These are phyloP conservation scores for Heliconius aoede DNA, from an alignment of 2,888 invertebrate genomes.

Conservation along the genomic window DNA sequence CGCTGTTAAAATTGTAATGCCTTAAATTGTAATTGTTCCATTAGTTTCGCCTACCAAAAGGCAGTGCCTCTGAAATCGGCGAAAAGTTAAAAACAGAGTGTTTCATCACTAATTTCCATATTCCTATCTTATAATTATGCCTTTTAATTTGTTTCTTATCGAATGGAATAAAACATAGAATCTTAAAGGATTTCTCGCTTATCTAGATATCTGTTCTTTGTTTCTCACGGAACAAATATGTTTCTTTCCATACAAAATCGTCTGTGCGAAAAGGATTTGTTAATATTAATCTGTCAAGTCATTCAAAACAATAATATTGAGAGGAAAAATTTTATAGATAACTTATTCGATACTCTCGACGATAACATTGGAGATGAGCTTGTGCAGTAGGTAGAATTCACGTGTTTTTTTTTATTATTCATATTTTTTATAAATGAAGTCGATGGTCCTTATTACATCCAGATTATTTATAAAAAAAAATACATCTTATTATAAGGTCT, in stretches of 20 bases:
- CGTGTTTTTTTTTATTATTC: no score
- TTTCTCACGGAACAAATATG: background rate
- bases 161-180: background rate
- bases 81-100: background rate
- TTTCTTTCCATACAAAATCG: background rate
- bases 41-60: background rate
- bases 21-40: conserved; percentile 1
- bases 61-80: background rate
- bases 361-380: background rate
- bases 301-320: conserved; percentile 31
- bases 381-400: no score
- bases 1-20: conserved; percentile 9
- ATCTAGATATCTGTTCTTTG: conserved; percentile 2
- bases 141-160: background rate
- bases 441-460: no score
- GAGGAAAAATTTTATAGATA: conserved; percentile 12
- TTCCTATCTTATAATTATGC: background rate
- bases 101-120: background rate
- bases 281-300: conserved; percentile 4
- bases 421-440: no score
- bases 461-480: no score
- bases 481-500: background rate
- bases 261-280: background rate
- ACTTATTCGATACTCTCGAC: background rate
- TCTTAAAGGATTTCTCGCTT: background rate